These are phyloP conservation scores for Smittia sp. DNA, from an alignment of 2,888 invertebrate species.

Conservation along the genomic window DNA sequence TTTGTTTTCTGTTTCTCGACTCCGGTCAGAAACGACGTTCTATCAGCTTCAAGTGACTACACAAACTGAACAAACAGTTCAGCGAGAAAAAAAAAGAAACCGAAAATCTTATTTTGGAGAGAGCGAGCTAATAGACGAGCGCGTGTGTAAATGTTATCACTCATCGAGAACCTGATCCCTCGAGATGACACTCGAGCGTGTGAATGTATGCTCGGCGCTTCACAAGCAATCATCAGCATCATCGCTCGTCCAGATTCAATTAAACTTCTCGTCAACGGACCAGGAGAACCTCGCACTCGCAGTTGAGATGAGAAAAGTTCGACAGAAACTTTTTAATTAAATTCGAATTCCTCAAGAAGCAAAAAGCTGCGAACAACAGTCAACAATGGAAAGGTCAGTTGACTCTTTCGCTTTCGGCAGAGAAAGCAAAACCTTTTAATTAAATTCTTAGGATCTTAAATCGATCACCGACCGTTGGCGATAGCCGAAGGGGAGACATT, in stretches of 20 bases:
- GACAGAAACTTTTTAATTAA: conserved; percentile 12
- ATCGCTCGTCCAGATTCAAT: too few relatives aligned
- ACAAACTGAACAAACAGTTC: not conserved
- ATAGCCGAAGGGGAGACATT: too few relatives aligned
- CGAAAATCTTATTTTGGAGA: not conserved
- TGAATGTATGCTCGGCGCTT: not conserved
- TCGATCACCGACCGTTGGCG: too few relatives aligned
- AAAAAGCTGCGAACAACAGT: not conserved
- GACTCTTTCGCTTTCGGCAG: not conserved
- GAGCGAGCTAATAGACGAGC: not conserved
- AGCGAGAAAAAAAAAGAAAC: not conserved
- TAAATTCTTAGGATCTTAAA: too few relatives aligned
- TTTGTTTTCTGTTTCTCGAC: too few relatives aligned
- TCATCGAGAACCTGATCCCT: not conserved
- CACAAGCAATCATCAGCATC: too few relatives aligned
- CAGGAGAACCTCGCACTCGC: too few relatives aligned
- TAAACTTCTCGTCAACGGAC: too few relatives aligned
- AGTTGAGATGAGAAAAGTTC: not conserved
- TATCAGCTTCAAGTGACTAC: not conserved
- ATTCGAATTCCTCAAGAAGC: not conserved
- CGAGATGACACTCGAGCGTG: not conserved
- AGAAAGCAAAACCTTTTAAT: too few relatives aligned
- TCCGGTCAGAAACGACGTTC: not conserved
- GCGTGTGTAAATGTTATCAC: not conserved
- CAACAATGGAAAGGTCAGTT: not conserved